These are phyloP conservation scores for Platysternon megacephalum DNA, from an alignment of 2,113 vertebrate genomes.

Conservation along the genomic window DNA sequence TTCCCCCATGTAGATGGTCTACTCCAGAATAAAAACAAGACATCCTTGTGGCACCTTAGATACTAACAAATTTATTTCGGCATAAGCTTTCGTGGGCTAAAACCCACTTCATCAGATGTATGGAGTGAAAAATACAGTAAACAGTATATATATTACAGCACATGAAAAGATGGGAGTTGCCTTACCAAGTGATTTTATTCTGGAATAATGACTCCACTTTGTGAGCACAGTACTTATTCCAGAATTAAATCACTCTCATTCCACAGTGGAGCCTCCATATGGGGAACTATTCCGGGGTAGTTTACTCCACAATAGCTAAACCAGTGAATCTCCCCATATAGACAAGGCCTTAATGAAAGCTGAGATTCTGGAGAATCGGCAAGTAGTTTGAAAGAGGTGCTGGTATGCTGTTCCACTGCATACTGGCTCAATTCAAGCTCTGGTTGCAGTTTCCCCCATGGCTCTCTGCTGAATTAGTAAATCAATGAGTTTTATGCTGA, in stretches of 20 bases:
- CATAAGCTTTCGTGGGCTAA: no score
- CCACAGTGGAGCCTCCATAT: background rate
- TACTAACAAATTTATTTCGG: no score
- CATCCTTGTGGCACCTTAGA: no score
- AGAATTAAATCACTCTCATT: constrained; percentile 44
- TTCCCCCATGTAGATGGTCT: background rate
- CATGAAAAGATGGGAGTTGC: no score
- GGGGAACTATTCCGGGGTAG: constrained; percentile 15
- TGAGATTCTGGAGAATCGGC: constrained; percentile 40
- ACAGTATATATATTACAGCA: no score
- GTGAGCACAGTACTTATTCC: constrained; percentile 35
- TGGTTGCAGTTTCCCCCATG: constrained; percentile 9
- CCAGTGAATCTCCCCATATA: constrained; percentile 28
- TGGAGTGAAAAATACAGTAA: no score
- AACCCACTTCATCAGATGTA: no score
- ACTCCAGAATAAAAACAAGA: background rate
- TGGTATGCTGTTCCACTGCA: background rate
- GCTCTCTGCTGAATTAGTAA: constrained; percentile 30
- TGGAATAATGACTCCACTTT: constrained; percentile 24
- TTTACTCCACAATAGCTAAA: constrained; percentile 32
- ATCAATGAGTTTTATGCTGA: constrained; percentile 18
- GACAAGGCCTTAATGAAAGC: constrained; percentile 49
- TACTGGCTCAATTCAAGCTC: constrained; percentile 26
- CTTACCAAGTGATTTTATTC: background rate
- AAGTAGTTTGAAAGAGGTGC: background rate